Evolutionary conservation across 35 echinoderm and acorn worm species (phyloP).

Genomic region (Strongylocentrotus purpuratus): DNA sequence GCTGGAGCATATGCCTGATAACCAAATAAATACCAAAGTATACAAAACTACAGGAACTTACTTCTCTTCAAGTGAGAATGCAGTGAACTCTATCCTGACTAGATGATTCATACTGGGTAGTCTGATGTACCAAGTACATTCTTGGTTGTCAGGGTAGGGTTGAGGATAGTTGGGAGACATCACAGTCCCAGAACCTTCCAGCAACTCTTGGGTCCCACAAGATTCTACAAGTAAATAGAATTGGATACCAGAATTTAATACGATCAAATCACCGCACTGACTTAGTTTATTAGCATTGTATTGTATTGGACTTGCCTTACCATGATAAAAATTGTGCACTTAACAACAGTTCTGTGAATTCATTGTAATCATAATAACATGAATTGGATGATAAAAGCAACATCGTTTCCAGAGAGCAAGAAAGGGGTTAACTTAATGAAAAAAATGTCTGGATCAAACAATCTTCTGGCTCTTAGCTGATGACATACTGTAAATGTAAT

Average conservation of each 20-base stretch:
- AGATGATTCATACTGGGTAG: constrained; percentile 5
- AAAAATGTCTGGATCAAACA: too few relatives aligned
- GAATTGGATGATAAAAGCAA: too few relatives aligned
- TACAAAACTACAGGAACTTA: neutral
- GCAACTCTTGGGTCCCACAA: constrained; percentile 30
- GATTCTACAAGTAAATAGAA: neutral
- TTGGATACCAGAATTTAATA: neutral
- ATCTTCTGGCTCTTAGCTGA: too few relatives aligned
- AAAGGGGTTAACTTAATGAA: too few relatives aligned
- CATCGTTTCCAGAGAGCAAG: too few relatives aligned
- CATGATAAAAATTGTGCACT: too few relatives aligned
- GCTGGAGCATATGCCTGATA: too few relatives aligned
- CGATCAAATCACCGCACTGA: neutral
- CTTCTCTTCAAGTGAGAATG: constrained; percentile 15
- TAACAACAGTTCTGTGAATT: too few relatives aligned
- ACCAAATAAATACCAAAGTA: too few relatives aligned
- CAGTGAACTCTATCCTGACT: constrained; percentile 31
- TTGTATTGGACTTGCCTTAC: neutral
- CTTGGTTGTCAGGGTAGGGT: constrained; percentile 38
- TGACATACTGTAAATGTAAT: too few relatives aligned
- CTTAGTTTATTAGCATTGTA: neutral
- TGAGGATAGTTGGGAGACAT: constrained; percentile 41
- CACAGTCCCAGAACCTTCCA: neutral
- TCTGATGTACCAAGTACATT: constrained; percentile 18
- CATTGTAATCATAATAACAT: too few relatives aligned